A percentile compares a stretch with the other conserved stretches of the same genome.
These are phyloP conservation scores for Basileuterus tristriatus DNA, from an alignment of 2,797 vertebrate species.

Conservation along the genomic window DNA sequence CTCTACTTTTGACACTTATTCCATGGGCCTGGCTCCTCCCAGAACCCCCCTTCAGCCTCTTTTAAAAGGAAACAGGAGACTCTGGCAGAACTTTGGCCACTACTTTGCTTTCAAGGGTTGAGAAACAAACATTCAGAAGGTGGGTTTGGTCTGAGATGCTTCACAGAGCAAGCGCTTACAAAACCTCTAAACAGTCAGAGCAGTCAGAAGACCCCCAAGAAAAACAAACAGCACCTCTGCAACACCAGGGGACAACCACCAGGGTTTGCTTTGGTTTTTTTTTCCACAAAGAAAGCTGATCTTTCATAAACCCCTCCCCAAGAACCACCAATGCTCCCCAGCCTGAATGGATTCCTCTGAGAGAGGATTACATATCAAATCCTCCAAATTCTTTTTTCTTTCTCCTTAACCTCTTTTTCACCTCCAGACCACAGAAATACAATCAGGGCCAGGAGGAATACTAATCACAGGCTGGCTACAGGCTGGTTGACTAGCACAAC, in stretches of 20 bases:
- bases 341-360: background rate
- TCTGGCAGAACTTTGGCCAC: background rate
- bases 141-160: background rate
- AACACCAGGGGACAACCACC: fast-evolving
- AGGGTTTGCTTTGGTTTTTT: background rate
- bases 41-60: background rate
- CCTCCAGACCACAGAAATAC: background rate
- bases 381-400: background rate
- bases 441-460: background rate
- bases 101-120: background rate
- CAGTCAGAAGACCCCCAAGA: fast-evolving
- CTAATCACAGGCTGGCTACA: background rate
- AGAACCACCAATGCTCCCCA: background rate
- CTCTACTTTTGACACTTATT: background rate
- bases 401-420: background rate
- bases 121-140: background rate
- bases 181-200: background rate
- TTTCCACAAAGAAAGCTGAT: background rate
- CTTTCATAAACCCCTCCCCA: background rate
- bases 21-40: fast-evolving
- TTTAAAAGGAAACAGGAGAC: background rate
- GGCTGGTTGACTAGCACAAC: background rate
- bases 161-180: background rate
- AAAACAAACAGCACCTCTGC: background rate
- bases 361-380: background rate